Base-by-base conservation (phyloP, 2,888 invertebrate genomes). In the Caprella mutica region DNA sequence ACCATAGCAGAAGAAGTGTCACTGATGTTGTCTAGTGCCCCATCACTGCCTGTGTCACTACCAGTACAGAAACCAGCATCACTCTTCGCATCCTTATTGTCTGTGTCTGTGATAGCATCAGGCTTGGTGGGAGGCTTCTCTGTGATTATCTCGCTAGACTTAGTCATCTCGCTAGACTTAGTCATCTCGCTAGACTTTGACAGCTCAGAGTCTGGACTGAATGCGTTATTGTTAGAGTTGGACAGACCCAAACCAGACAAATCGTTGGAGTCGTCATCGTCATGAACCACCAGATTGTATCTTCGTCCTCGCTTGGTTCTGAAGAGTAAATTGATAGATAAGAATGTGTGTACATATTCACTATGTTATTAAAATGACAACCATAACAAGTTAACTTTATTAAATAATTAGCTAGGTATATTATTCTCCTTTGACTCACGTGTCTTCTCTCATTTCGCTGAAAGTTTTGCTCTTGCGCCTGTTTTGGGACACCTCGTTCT, bases 391-490 rank as follows among this genome's bases (percentile, higher is more conserved):
- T n/a, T n/a, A n/a, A n/a, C n/a, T n/a, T n/a, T n/a, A n/a, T n/a
- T n/a, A n/a, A n/a, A n/a, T n/a, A n/a, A n/a, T n/a, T n/a, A n/a
- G n/a, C n/a, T n/a, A n/a, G n/a, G n/a, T n/a, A n/a, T n/a, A n/a
- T n/a, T n/a, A n/a, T n/a, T n/a, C n/a, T n/a, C n/a, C n/a, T n/a
- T n/a, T n/a, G 6, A 58, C 63, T 64, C 29, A 64, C 63, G 59
- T 64, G 12, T 73, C 89, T 73, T 89, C 88, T 77, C 90, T 81
- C 84, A 93, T 92, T 77, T 93, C 91, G 71, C 83, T 87, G 78
- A 91, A 92, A 65, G 92, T 92, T 78, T 92, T 92, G 75, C 83
- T 85, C 77, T 84, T 85, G 69, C 83, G 80, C 68, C 85, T 80
- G 67, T 66, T 77, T 75, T 72, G 84, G 80, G 71, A 80, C 80